Base-by-base conservation (phyloP, 2,797 vertebrate species). In the Fratercula arctica region DNA sequence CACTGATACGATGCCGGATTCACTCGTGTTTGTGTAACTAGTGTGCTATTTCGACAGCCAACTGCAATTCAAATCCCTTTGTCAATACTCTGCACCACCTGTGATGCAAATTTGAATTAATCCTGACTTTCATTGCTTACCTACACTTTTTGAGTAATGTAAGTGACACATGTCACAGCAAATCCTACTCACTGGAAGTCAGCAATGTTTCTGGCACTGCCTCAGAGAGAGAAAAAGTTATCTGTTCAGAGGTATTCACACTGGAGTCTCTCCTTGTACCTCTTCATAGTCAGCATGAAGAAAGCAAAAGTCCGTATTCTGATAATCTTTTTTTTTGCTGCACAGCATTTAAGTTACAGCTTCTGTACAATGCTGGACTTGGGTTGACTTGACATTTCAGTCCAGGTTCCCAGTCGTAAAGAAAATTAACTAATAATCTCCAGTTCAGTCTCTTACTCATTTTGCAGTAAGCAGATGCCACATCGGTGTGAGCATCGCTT, bases 11-110 rank as follows among this genome's bases (percentile, higher is more conserved):
- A 35, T 39, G 53, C 10, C 68, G 90, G n/a, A 46, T 76, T 81
- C 28, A 6, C 39, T 73, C 33, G 10, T 78, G 39, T 93, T 96
- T 94, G 51, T 54, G 41, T 45, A 95, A 73, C 12, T 35, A 35
- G 6, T 21, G 43, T 70, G 70, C 39, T 41, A 74, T 93, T 93
- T 67, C 76, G 80, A 85, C 73, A 95, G 63, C 20, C 1, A 3
- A 68, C 45, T 77, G 77, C 43, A 83, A 79, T 85, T 88, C 77
- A 93, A 96, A 96, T 95, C 80, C 67, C 41, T 92, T 86, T 95
- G 74, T 90, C 93, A 95, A 85, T 85, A 77, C 10, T 57, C 63
- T 81, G 25, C 31, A 80, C 56, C 88, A 95, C 70, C 83, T 92
- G 83, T 39, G 60, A 93, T 85, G 60, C 39, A 95, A 79, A 96